Evolutionary conservation across 2,797 vertebrate genomes (phyloP), one percentile per base, ranked within the genome.

Genomic region (Sebastes reedi): DNA sequence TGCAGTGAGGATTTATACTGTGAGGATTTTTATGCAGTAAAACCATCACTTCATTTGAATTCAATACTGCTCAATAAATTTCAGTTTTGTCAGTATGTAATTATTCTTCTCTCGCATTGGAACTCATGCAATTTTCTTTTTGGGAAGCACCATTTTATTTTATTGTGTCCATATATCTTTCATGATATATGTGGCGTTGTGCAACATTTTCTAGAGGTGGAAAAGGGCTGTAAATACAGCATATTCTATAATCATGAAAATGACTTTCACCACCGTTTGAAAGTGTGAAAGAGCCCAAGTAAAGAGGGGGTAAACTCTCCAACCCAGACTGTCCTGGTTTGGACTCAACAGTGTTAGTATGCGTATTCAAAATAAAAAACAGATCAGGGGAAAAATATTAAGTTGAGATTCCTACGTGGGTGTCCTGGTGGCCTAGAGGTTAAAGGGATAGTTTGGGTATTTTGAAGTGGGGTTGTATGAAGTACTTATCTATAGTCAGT

Each of bases 331-430:
- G 4, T 3, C 24, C 20, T 76, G 30, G 75, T 61, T 79, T 75
- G 72, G 66, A 85, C 55, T 86, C 81, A 76, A 24, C 4, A 7
- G 27, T 67, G 55, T 69, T 39, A 39, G 36, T 67, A 55, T 11
- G 30, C n/a, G 32, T 22, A n/a, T 80, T 81, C 20, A 72, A 54
- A 82, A 73, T 81, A 73, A 70, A 75, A 75, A 70, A 55, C 29
- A 70, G 58, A 67, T 29, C 9, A 68, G 27, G 22, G 29, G 27
- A 42, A 34, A 77, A 81, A 77, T 32, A 61, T 56, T 32, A 18
- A 59, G 14, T 18, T 74, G 46, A 77, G 10, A 67, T 81, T 68
- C 8, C 3, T 3, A 4, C 27, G 42, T 2, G 24, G 30, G 39
- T 14, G 5, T 5, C 5, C 36, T 39, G 36, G 13, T 39, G 36